Conservation (phyloP, 2,113 vertebrate species). For the Otis tarda region DNA sequence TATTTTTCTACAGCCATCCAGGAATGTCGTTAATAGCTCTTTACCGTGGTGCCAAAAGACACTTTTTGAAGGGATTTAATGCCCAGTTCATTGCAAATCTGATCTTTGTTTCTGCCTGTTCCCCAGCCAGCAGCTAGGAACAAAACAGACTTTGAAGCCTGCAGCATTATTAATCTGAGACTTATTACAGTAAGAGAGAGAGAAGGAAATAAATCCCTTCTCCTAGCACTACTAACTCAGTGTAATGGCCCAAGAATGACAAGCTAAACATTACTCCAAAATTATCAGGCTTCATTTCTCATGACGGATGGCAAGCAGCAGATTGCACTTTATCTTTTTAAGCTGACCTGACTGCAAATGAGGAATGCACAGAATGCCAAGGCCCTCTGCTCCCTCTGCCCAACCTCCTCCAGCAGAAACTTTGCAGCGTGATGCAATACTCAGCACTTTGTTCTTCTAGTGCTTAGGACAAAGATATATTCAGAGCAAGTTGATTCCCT, state of each 20-base stretch:
- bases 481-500: background rate
- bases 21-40: conserved; percentile 19
- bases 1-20: conserved; percentile 18
- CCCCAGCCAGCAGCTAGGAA: conserved; percentile 25
- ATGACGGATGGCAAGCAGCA: conserved; percentile 6
- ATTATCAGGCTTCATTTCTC: conserved; percentile 62
- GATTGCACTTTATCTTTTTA: conserved; percentile 60
- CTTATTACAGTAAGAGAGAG: conserved; percentile 27
- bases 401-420: background rate
- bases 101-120: conserved; percentile 31
- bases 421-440: background rate
- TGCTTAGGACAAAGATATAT: background rate
- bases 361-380: conserved; percentile 46
- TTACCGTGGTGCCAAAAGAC: conserved; percentile 1
- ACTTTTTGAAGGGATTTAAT: conserved; percentile 31
- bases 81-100: conserved; percentile 20
- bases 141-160: conserved; percentile 51
- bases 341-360: conserved; percentile 37
- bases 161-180: conserved; percentile 52
- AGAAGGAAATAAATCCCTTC: conserved; percentile 44
- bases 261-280: conserved; percentile 49
- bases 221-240: conserved; percentile 37
- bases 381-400: background rate
- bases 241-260: conserved; percentile 62
- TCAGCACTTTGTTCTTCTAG: background rate